These are phyloP conservation scores for Oenanthe oenanthe DNA, from an alignment of 2,113 vertebrate species.

Conservation along the genomic window DNA sequence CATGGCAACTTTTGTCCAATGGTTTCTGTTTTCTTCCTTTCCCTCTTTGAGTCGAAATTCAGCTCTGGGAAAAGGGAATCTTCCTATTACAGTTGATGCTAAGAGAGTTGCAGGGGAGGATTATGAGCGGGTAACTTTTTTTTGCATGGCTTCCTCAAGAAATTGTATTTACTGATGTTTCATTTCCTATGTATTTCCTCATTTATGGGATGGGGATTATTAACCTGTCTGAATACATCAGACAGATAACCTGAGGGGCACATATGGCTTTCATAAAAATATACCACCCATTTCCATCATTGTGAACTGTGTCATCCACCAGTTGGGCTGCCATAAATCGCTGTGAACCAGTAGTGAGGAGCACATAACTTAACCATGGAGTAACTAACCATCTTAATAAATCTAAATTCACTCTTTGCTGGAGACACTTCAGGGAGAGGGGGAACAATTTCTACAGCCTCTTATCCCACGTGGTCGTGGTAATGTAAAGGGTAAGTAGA, in stretches of 20 bases:
- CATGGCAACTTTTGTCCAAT: neutral
- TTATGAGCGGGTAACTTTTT: neutral
- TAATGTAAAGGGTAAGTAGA: slow-evolving; percentile 1
- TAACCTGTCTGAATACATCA: neutral
- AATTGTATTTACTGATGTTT: slow-evolving; percentile 11
- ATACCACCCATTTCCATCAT: neutral
- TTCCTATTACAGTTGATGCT: neutral
- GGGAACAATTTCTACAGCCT: neutral
- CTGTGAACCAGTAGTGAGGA: neutral
- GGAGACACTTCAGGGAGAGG: neutral
- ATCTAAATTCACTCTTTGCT: slow-evolving; percentile 4
- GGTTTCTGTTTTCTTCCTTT: neutral
- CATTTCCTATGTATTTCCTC: slow-evolving; percentile 28
- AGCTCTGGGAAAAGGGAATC: neutral
- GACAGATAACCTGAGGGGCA: slow-evolving; percentile 38
- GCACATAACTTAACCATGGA: neutral
- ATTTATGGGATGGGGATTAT: slow-evolving; percentile 6
- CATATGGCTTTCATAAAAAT: slow-evolving; percentile 28
- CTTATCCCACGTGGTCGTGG: neutral
- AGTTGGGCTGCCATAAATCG: slow-evolving; percentile 35
- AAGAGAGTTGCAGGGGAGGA: neutral
- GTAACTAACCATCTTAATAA: slow-evolving; percentile 31
- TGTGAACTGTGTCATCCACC: neutral
- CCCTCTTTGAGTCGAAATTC: neutral
- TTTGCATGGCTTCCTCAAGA: slow-evolving; percentile 30